phyloP scores from a whole-genome alignment of 2,888 invertebrate genomes.

The Charanyca ferruginea region DNA sequence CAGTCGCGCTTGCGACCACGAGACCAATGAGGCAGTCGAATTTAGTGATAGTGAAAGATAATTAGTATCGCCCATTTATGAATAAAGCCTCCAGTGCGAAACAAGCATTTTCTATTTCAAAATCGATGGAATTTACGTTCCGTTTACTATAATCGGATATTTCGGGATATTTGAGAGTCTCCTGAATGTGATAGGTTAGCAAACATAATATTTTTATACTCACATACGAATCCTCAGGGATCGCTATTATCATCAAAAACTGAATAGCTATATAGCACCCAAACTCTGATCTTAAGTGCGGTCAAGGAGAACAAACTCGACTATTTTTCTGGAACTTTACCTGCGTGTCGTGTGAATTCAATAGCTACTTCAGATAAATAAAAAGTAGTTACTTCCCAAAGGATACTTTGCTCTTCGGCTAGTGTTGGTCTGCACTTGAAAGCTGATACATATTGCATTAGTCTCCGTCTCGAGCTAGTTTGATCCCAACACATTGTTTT shows the following conservation, averaged over 20 bases:
- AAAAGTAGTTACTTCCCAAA: constrained; percentile 60
- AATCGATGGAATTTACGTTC: no score
- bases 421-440: constrained; percentile 65
- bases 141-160: no score
- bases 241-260: constrained; percentile 14
- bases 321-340: constrained; percentile 44
- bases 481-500: constrained; percentile 78
- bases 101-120: no score
- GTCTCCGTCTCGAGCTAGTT: constrained; percentile 71
- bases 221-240: neutral
- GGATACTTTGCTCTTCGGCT: constrained; percentile 58
- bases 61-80: no score
- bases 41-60: no score
- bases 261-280: neutral
- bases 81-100: no score
- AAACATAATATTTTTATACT: constrained; percentile 24
- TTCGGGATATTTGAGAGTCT: no score
- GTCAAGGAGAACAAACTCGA: constrained; percentile 47
- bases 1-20: no score
- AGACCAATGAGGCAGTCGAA: no score
- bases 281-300: constrained; percentile 13
- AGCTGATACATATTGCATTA: constrained; percentile 85
- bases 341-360: constrained; percentile 55
- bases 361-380: constrained; percentile 62
- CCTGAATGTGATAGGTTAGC: constrained; percentile 25